Percentiles rank a stretch among this genome's conserved stretches.
phyloP scores from a whole-genome alignment of 1,140 invertebrate species.

The Drosophila repleta region DNA sequence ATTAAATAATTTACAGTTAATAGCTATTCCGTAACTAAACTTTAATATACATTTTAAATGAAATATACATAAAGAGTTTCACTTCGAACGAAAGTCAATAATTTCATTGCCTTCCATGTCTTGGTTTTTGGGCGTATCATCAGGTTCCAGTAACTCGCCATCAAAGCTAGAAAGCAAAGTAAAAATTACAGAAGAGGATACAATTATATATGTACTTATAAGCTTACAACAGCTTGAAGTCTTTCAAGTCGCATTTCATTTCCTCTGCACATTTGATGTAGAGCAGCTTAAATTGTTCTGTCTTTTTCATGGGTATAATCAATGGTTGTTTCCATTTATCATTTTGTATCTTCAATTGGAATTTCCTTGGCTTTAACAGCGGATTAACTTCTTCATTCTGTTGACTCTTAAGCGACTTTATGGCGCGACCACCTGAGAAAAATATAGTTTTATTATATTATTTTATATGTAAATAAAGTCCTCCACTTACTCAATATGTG shows the following conservation, averaged over 20 bases:
- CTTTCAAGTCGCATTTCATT: slow-evolving; percentile 42
- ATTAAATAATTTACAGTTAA: no score
- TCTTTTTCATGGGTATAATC: slow-evolving; percentile 58
- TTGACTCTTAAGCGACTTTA: slow-evolving; percentile 36
- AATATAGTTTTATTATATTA: not conserved
- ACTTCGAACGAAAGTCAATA: slow-evolving; percentile 59
- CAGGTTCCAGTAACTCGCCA: slow-evolving; percentile 62
- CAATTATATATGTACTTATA: not conserved
- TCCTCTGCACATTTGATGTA: slow-evolving; percentile 76
- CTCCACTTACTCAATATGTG: slow-evolving; percentile 62
- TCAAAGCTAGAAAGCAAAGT: slow-evolving; percentile 59
- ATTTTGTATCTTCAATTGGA: slow-evolving; percentile 69
- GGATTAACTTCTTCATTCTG: not conserved
- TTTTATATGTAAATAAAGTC: not conserved
- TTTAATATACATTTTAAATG: no score
- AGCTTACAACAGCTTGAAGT: slow-evolving; percentile 50
- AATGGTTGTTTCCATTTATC: slow-evolving; percentile 64
- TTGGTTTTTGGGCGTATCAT: slow-evolving; percentile 68
- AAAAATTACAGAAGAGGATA: not conserved
- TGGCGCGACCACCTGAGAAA: slow-evolving; percentile 53
- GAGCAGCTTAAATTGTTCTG: slow-evolving; percentile 65
- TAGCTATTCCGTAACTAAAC: no score
- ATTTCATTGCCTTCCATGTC: slow-evolving; percentile 77
- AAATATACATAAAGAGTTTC: not conserved
- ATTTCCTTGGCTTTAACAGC: slow-evolving; percentile 37